These are phyloP conservation scores for Hydrochoerus hydrochaeris DNA, from an alignment of 2,113 vertebrate species.

Conservation along the genomic window DNA sequence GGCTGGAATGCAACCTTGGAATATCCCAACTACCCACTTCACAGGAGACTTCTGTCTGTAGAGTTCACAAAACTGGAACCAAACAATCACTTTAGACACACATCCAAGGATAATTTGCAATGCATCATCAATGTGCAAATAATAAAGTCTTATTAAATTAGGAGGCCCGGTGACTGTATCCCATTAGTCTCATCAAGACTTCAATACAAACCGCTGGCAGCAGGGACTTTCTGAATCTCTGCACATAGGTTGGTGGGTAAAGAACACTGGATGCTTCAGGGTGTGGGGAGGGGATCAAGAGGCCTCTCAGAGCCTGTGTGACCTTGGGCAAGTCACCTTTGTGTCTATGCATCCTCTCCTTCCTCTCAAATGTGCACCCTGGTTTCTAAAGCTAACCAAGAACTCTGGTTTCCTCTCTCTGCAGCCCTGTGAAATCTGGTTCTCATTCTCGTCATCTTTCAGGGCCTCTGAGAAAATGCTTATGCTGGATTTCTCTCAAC, in stretches of 20 bases:
- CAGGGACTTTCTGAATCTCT: neutral
- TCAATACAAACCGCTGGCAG: neutral
- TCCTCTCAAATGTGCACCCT: neutral
- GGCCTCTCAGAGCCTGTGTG: neutral
- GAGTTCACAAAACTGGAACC: neutral
- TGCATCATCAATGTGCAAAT: neutral
- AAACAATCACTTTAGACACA: neutral
- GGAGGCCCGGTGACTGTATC: slow-evolving; percentile 27
- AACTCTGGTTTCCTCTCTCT: neutral
- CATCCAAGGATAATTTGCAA: neutral
- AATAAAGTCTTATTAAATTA: neutral
- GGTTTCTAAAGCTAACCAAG: neutral
- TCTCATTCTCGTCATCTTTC: slow-evolving; percentile 57
- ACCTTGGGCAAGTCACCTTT: neutral
- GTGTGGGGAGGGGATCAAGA: neutral
- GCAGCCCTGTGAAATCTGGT: slow-evolving; percentile 38
- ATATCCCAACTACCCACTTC: neutral
- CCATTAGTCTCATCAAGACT: neutral
- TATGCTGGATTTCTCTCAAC: neutral
- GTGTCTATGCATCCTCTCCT: neutral
- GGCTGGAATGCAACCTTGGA: slow-evolving; percentile 1
- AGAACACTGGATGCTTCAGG: neutral
- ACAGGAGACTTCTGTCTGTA: neutral
- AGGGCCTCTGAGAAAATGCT: slow-evolving; percentile 41
- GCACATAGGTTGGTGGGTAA: neutral